Conservation (phyloP, 2,797 vertebrate genomes). For the Scleropages formosus region DNA sequence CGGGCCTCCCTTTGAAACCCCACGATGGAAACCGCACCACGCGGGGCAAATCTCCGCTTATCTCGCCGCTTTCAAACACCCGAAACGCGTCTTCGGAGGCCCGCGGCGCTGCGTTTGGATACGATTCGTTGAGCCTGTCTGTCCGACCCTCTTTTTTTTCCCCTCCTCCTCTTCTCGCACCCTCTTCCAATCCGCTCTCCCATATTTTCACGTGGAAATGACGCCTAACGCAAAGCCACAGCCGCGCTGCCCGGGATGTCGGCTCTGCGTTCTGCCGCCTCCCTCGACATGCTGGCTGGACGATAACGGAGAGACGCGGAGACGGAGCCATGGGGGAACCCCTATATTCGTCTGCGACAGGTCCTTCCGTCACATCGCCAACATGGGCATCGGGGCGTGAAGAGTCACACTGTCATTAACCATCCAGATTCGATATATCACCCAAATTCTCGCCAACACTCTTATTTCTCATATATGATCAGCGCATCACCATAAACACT, state of each 20-base stretch:
- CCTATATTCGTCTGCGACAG: constrained; percentile 4
- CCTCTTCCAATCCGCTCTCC: constrained; percentile 48
- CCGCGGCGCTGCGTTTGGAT: constrained; percentile 51
- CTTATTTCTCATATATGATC: too few relatives aligned
- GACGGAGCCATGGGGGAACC: constrained; percentile 44
- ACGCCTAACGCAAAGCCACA: constrained; percentile 59
- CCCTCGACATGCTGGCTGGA: constrained; percentile 65
- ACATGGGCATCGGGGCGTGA: not conserved
- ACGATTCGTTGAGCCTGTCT: constrained; percentile 58
- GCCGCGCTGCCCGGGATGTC: constrained; percentile 58
- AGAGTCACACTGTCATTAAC: too few relatives aligned
- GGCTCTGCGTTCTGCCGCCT: constrained; percentile 49
- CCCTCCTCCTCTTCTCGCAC: constrained; percentile 29
- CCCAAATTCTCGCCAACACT: too few relatives aligned
- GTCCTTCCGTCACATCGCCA: not conserved
- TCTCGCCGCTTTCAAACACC: constrained; percentile 65
- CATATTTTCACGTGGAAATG: constrained; percentile 56
- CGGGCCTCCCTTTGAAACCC: constrained; percentile 60
- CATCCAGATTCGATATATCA: too few relatives aligned
- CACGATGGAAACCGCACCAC: constrained; percentile 52
- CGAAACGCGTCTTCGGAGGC: constrained; percentile 59
- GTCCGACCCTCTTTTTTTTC: constrained; percentile 31
- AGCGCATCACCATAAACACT: too few relatives aligned
- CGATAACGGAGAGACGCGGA: constrained; percentile 62
- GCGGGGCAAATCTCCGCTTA: constrained; percentile 59